Evolutionary conservation across 2,888 invertebrate species (phyloP), one percentile per base, ranked within the genome.

Genomic region (Muschampia plurimacula): DNA sequence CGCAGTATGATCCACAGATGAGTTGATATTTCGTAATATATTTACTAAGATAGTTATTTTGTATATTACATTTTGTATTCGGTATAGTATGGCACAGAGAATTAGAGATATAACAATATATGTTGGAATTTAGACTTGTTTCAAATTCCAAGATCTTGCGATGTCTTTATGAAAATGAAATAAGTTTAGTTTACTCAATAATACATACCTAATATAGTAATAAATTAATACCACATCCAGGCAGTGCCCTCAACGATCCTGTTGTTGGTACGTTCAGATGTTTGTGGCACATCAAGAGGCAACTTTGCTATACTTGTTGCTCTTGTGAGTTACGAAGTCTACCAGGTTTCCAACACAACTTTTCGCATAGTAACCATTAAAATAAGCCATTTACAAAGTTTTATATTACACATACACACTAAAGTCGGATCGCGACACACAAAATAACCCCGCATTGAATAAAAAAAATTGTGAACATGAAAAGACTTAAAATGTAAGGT

Each of bases 221-320:
- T 22, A 22, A 22, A 22, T 0, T 8, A 15, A 36, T 13, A 74
- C 88, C 90, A 91, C 87, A 90, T 90, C 87, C 89, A 89, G 89
- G 89, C 89, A 89, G 88, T 87, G 89, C 87, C 84, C 70, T 77
- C 82, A 79, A 84, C 62, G 7, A 32, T 63, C 72, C 67, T 82
- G 83, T 84, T 80, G 83, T 77, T 74, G 86, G 87, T 83, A 81
- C 87, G 89, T 90, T 90, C 90, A 88, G 83, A 86, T 88, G 89
- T 90, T 90, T 89, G 91, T 90, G 89, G 89, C 74, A 90, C 39
- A 89, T 74, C 9, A 82, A 81, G 69, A 78, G 60, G 83, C 83
- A 82, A 78, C 82, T 81, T 75, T 84, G 83, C 84, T 85, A 84
- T 86, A 82, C 84, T 85, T 77, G 59, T 77, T 81, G 80, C 83